A percentile compares a stretch with the other conserved stretches of the same genome.
Evolutionary conservation across 2,113 vertebrate species (phyloP).

Genomic region (Orthochromis malagaraziensis): DNA sequence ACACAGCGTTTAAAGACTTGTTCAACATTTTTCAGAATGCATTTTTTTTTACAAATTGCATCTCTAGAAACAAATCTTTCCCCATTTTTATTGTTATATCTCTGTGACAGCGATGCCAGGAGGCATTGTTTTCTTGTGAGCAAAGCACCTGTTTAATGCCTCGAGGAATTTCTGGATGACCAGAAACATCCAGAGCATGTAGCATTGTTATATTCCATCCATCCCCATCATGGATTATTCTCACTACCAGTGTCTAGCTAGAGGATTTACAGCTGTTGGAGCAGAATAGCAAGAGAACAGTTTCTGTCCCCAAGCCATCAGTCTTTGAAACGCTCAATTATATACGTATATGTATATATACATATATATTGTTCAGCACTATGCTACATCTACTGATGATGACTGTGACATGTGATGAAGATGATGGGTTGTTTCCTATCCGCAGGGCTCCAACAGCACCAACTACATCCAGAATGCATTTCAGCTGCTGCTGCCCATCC

Average conservation of each 20-base stretch:
- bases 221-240: neutral
- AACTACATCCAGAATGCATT: slow-evolving; percentile 90
- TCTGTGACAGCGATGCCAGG: neutral
- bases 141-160: neutral
- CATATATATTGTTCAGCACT: neutral
- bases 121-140: neutral
- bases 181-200: neutral
- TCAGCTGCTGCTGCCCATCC: slow-evolving; percentile 87
- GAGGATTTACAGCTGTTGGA: neutral
- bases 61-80: neutral
- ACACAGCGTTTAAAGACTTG: neutral
- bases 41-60: neutral
- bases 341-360: neutral
- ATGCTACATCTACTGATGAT: neutral
- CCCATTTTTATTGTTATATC: neutral
- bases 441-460: slow-evolving; percentile 87
- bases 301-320: neutral
- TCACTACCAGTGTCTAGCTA: neutral
- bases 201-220: neutral
- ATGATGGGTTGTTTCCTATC: neutral
- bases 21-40: neutral
- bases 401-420: neutral
- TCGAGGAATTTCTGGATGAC: neutral
- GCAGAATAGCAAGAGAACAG: neutral
- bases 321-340: neutral